Evolutionary conservation across 2,113 vertebrate species (phyloP).

Genomic region (Melanotaenia duboulayi): DNA sequence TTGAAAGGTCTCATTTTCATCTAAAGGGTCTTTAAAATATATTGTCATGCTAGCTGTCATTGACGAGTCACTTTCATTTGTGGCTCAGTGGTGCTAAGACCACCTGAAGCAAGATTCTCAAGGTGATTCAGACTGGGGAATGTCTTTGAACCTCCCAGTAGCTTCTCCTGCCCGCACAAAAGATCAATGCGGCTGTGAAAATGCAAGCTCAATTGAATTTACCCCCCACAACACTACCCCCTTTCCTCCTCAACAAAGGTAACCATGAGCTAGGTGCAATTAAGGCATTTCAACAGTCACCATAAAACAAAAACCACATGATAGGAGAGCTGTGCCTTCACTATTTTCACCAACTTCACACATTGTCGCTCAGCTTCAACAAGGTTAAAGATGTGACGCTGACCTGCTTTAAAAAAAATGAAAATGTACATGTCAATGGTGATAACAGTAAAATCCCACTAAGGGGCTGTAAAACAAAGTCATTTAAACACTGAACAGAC

Average conservation of each 20-base stretch:
- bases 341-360: conserved; percentile 57
- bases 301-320: conserved; percentile 67
- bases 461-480: conserved; percentile 63
- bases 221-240: not conserved
- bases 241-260: conserved; percentile 59
- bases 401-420: conserved; percentile 47
- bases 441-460: conserved; percentile 56
- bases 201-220: conserved; percentile 24
- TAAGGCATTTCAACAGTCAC: conserved; percentile 61
- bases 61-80: conserved; percentile 47
- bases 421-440: conserved; percentile 50
- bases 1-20: conserved; percentile 28
- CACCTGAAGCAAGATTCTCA: conserved; percentile 74
- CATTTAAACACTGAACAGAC: conserved; percentile 44
- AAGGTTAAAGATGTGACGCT: conserved; percentile 72
- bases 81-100: conserved; percentile 38
- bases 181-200: conserved; percentile 56
- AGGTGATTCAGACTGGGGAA: conserved; percentile 66
- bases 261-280: conserved; percentile 64
- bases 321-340: conserved; percentile 38
- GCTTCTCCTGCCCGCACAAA: conserved; percentile 53
- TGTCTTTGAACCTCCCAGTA: conserved; percentile 64
- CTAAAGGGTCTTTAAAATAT: conserved; percentile 48
- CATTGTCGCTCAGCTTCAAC: conserved; percentile 60
- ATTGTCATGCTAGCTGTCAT: conserved; percentile 42